phyloP scores from a whole-genome alignment of 2,888 invertebrate genomes.

The Drosophila neonasuta region DNA sequence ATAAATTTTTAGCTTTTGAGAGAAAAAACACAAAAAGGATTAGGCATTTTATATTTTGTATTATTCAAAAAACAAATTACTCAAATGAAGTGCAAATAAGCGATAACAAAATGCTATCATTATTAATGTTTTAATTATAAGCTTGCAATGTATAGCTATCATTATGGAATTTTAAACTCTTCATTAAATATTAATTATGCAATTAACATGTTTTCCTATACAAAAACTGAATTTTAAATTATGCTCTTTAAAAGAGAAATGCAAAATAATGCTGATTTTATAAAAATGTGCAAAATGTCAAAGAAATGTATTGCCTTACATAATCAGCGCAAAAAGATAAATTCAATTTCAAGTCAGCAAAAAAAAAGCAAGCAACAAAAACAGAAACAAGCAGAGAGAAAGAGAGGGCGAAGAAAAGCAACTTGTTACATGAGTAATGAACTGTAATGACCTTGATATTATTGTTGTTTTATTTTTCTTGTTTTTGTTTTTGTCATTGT shows the following conservation, averaged over 20 bases:
- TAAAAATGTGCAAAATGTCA: slow-evolving; percentile 2
- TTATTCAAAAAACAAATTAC: too few relatives aligned
- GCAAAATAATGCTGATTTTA: neutral
- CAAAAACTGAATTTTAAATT: neutral
- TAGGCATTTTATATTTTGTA: too few relatives aligned
- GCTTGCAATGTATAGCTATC: too few relatives aligned
- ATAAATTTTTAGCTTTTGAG: too few relatives aligned
- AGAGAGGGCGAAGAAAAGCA: slow-evolving; percentile 1
- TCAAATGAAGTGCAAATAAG: too few relatives aligned
- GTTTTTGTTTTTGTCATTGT: slow-evolving; percentile 13
- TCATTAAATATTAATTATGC: neutral
- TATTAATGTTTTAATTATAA: too few relatives aligned
- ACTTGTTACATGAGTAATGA: slow-evolving; percentile 51
- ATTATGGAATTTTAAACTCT: neutral
- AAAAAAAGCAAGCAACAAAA: slow-evolving; percentile 12
- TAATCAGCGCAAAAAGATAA: slow-evolving; percentile 10
- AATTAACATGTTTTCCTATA: neutral
- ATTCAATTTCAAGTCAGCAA: neutral
- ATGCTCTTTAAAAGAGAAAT: neutral
- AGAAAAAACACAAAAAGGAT: too few relatives aligned
- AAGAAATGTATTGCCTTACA: slow-evolving; percentile 6
- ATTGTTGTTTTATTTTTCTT: slow-evolving; percentile 5
- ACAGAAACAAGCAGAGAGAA: neutral
- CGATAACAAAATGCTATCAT: too few relatives aligned
- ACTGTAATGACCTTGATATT: slow-evolving; percentile 38